These are phyloP conservation scores for Petromus typicus DNA, from an alignment of 2,113 vertebrate species.

Conservation along the genomic window DNA sequence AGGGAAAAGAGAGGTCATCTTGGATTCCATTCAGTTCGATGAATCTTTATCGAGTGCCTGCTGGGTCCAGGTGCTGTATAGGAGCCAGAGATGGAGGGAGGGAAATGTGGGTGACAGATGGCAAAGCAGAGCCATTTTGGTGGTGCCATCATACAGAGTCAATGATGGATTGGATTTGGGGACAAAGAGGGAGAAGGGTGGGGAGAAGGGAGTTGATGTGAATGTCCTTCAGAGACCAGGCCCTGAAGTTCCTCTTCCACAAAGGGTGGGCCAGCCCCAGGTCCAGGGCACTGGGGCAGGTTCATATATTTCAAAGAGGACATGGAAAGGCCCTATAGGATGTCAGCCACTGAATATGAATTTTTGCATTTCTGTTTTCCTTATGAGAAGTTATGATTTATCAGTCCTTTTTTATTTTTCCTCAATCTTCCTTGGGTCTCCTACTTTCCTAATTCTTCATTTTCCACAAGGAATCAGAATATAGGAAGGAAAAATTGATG, in stretches of 20 bases:
- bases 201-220: fast-evolving
- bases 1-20: neutral
- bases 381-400: neutral
- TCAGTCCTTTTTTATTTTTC: neutral
- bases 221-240: constrained; percentile 15
- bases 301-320: constrained; percentile 22
- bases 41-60: neutral
- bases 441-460: neutral
- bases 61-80: neutral
- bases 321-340: neutral
- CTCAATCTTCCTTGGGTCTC: neutral
- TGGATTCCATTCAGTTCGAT: constrained; percentile 1
- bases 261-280: neutral
- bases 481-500: neutral
- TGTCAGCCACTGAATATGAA: neutral
- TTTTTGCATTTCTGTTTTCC: neutral
- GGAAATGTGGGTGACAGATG: neutral
- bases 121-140: neutral
- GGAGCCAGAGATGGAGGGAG: neutral
- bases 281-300: neutral
- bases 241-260: neutral
- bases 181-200: neutral
- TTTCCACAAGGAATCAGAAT: neutral
- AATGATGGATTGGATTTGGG: constrained; percentile 45
- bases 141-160: neutral